Percentiles rank a stretch among this genome's conserved stretches.
Conservation (phyloP, 2,888 invertebrate species). For the Hymenopus coronatus region DNA sequence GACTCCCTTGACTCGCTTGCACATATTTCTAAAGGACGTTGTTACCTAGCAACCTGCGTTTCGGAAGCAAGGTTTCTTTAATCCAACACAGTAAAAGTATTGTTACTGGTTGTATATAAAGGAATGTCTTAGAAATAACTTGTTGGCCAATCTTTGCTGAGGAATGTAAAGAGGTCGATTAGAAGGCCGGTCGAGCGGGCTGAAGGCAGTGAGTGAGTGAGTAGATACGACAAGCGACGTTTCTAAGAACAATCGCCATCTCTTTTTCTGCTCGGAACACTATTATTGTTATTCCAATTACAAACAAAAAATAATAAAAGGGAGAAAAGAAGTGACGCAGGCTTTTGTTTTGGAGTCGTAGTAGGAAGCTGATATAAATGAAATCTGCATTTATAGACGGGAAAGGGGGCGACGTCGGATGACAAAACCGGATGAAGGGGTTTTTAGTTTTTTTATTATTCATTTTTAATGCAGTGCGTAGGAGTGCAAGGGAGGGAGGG, state of each 20-base stretch:
- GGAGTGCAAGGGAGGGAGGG: slow-evolving; percentile 3
- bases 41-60: too few relatives aligned
- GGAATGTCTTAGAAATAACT: background rate
- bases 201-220: background rate
- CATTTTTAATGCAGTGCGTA: background rate
- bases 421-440: slow-evolving; percentile 31
- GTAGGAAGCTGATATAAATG: slow-evolving; percentile 22
- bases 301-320: slow-evolving; percentile 2
- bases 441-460: slow-evolving; percentile 13
- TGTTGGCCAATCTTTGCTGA: background rate
- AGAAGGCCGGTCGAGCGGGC: background rate
- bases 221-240: background rate
- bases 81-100: too few relatives aligned
- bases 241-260: background rate
- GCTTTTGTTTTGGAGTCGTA: slow-evolving; percentile 22
- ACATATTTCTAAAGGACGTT: too few relatives aligned
- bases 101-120: too few relatives aligned
- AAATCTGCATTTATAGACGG: slow-evolving; percentile 30
- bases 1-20: too few relatives aligned
- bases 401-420: slow-evolving; percentile 2
- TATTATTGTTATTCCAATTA: slow-evolving; percentile 29
- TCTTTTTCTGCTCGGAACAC: background rate
- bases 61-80: too few relatives aligned
- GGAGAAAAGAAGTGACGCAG: background rate
- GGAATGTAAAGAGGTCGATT: background rate